Evolutionary conservation across 2,888 invertebrate species (phyloP).

Genomic region (Nomada goodeniana): DNA sequence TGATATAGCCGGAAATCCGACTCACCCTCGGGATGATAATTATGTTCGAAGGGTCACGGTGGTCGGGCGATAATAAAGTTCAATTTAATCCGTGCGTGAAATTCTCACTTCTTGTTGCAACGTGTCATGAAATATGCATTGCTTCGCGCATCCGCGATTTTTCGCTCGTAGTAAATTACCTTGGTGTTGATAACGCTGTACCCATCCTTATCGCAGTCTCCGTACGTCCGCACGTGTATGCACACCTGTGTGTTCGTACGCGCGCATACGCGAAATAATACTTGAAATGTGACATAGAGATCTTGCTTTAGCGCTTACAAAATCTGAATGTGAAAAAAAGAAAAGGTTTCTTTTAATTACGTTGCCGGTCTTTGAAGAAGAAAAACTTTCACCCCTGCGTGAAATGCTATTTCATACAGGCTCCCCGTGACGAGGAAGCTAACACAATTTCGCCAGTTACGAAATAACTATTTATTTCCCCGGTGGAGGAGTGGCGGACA

Average conservation of each 20-base stretch:
- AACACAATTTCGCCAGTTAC: neutral
- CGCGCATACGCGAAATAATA: too few relatives aligned
- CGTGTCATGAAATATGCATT: conserved; percentile 76
- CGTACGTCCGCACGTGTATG: too few relatives aligned
- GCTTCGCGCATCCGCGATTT: conserved; percentile 71
- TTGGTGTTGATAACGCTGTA: neutral
- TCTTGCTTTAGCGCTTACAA: too few relatives aligned
- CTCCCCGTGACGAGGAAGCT: neutral
- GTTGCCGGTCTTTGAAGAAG: too few relatives aligned
- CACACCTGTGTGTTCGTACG: too few relatives aligned
- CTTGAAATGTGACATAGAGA: too few relatives aligned
- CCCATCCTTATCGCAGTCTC: too few relatives aligned
- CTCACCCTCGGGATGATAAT: conserved; percentile 9
- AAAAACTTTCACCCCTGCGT: too few relatives aligned
- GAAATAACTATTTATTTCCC: conserved; percentile 5
- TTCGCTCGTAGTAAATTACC: conserved; percentile 63
- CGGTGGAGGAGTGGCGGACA: neutral
- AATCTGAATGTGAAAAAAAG: too few relatives aligned
- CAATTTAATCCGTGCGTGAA: conserved; percentile 15
- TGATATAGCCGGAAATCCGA: neutral
- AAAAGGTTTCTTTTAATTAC: too few relatives aligned
- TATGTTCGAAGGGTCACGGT: conserved; percentile 3
- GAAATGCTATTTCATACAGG: too few relatives aligned
- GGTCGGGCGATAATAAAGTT: neutral
- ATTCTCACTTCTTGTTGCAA: conserved; percentile 73